These are phyloP conservation scores for Cavia porcellus DNA, from an alignment of 2,113 vertebrate species.

Conservation along the genomic window DNA sequence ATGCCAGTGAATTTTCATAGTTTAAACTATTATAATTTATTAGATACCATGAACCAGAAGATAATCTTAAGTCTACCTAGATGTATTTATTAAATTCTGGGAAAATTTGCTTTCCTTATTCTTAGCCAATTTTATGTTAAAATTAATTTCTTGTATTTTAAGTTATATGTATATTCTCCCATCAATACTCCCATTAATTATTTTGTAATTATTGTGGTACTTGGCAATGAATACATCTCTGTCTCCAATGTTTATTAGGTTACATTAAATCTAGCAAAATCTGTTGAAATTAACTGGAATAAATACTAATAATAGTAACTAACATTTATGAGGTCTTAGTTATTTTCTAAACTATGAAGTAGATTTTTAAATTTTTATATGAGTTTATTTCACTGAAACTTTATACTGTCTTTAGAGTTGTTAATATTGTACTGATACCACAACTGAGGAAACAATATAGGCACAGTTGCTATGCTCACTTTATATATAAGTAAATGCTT, in stretches of 20 bases:
- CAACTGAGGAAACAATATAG: neutral
- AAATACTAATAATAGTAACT: constrained; percentile 19
- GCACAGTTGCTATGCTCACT: neutral
- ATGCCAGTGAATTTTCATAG: neutral
- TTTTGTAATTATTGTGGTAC: neutral
- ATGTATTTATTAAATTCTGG: neutral
- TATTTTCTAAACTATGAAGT: neutral
- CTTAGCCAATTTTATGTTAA: constrained; percentile 43
- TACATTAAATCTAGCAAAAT: constrained; percentile 62
- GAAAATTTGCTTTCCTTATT: constrained; percentile 51
- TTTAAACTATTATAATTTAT: neutral
- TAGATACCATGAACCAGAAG: neutral
- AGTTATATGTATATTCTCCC: neutral
- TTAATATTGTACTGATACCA: neutral
- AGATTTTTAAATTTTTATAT: neutral
- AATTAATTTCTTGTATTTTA: constrained; percentile 11
- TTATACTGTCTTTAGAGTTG: neutral
- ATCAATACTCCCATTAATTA: neutral
- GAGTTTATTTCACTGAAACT: neutral
- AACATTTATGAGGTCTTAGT: neutral
- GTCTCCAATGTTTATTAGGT: constrained; percentile 35
- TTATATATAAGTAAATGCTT: neutral
- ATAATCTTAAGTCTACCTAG: neutral
- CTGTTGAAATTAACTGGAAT: neutral
- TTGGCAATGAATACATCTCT: neutral